Percentiles rank a stretch among this genome's conserved stretches.
phyloP scores from a whole-genome alignment of 2,888 invertebrate genomes.

The Drosophila austrosaltans region DNA sequence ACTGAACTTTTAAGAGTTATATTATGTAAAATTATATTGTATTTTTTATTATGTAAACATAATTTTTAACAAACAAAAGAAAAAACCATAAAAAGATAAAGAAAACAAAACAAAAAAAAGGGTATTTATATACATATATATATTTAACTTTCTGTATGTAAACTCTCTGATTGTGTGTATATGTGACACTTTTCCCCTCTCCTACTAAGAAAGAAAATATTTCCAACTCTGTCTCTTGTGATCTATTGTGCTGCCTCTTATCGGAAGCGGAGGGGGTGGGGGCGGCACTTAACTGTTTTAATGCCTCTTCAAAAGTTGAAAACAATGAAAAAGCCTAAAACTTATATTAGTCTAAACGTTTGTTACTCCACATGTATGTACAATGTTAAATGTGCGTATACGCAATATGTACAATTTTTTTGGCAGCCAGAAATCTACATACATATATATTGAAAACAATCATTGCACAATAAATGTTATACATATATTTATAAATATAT shows the following conservation, averaged over 20 bases:
- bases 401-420: slow-evolving; percentile 44
- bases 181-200: slow-evolving; percentile 33
- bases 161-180: slow-evolving; percentile 61
- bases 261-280: background rate
- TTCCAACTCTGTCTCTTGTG: slow-evolving; percentile 75
- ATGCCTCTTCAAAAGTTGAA: slow-evolving; percentile 74
- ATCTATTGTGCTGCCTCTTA: slow-evolving; percentile 73
- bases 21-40: slow-evolving; percentile 65
- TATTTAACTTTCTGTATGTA: slow-evolving; percentile 18
- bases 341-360: slow-evolving; percentile 52
- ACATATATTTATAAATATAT: background rate
- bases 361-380: slow-evolving; percentile 20
- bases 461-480: slow-evolving; percentile 70
- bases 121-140: slow-evolving; percentile 49
- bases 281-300: slow-evolving; percentile 71
- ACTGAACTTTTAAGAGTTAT: slow-evolving; percentile 79
- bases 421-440: slow-evolving; percentile 42
- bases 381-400: slow-evolving; percentile 28
- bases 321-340: slow-evolving; percentile 55
- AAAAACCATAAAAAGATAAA: slow-evolving; percentile 26
- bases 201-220: slow-evolving; percentile 30
- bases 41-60: slow-evolving; percentile 54
- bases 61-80: slow-evolving; percentile 11
- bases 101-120: slow-evolving; percentile 27
- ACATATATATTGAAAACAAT: slow-evolving; percentile 60